Evolutionary conservation across 2,113 vertebrate species (phyloP).

Genomic region (Oriolus oriolus): DNA sequence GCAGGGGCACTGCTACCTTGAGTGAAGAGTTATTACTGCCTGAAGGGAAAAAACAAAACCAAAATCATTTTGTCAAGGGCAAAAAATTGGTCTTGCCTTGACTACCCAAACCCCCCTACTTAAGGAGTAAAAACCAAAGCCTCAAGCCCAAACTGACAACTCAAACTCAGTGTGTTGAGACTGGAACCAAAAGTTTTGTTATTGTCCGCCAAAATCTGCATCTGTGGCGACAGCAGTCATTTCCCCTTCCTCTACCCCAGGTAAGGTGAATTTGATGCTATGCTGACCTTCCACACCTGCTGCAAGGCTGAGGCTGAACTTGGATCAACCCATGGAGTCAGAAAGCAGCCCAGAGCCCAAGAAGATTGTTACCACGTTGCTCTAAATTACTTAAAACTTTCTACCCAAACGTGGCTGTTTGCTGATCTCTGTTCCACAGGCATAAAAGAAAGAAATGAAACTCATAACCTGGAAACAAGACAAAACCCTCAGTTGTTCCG

Average conservation of each 20-base stretch:
- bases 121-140: neutral
- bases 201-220: neutral
- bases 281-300: neutral
- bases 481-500: neutral
- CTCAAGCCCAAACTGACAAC: neutral
- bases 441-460: neutral
- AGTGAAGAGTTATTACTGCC: neutral
- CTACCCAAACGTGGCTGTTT: neutral
- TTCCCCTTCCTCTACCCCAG: neutral
- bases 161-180: neutral
- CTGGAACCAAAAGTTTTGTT: neutral
- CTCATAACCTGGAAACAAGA: neutral
- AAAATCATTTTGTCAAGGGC: neutral
- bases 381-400: neutral
- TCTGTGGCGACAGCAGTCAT: neutral
- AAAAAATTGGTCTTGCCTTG: neutral
- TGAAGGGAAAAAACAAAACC: neutral
- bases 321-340: neutral
- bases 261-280: neutral
- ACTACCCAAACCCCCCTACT: neutral
- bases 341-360: neutral
- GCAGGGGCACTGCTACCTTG: neutral
- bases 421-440: neutral
- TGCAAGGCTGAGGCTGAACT: neutral
- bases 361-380: fast-evolving